Evolutionary conservation across 2,888 invertebrate species (phyloP).

Genomic region (Sthenelais limicola): DNA sequence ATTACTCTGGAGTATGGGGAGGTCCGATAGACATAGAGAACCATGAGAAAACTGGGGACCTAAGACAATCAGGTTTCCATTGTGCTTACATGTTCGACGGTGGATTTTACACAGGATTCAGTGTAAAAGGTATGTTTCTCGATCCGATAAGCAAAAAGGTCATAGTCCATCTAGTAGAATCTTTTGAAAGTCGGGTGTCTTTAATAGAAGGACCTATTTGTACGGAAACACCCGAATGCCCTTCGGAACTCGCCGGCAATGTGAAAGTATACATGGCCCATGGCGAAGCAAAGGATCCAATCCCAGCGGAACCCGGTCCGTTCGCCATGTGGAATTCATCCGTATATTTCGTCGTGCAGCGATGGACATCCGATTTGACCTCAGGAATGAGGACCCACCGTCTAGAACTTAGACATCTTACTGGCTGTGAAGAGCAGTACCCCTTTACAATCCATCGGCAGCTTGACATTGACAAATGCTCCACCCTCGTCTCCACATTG

Average conservation of each 20-base stretch:
- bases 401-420: conserved; percentile 8
- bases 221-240: conserved; percentile 22
- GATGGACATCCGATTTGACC: neutral
- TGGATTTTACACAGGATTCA: conserved; percentile 31
- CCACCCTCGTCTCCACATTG: conserved; percentile 10
- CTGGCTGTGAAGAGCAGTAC: conserved; percentile 21
- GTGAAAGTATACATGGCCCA: conserved; percentile 25
- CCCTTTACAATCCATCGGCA: conserved; percentile 26
- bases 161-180: conserved; percentile 22
- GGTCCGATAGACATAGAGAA: conserved; percentile 14
- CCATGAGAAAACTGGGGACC: conserved; percentile 4
- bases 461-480: conserved; percentile 21
- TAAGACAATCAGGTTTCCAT: conserved; percentile 24
- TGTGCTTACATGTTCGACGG: conserved; percentile 32
- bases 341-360: conserved; percentile 21
- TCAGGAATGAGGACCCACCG: neutral
- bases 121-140: conserved; percentile 27
- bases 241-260: conserved; percentile 3
- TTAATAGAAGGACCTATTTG: conserved; percentile 25
- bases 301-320: conserved; percentile 16
- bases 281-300: conserved; percentile 13
- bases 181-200: conserved; percentile 21
- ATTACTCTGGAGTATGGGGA: conserved; percentile 31
- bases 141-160: conserved; percentile 9
- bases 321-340: conserved; percentile 36